Base-by-base conservation (phyloP, 64 coral and sea anemone species). In the Actinia equina region DNA sequence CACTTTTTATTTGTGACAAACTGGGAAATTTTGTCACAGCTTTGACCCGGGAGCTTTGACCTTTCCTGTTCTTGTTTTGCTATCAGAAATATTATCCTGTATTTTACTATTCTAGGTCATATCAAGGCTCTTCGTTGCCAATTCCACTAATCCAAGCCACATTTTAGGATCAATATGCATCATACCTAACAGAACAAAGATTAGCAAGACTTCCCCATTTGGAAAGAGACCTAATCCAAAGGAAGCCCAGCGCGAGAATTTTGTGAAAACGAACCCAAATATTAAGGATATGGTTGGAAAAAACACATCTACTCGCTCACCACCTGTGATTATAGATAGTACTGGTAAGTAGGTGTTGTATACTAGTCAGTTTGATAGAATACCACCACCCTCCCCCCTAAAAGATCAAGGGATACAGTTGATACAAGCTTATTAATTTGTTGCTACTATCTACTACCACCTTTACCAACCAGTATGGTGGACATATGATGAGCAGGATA, bases 141-240 rank as follows among this genome's bases (percentile, higher is more conserved):
- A 43, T 41, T 18, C 77, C 16, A 26, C 18, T 43, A 46, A 79
- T 79, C 42, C 27, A 5, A 17, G 16, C 41, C 22, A 44, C 7
- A 71, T 88, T 10, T 83, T 93, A 54, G 82, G 81, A 63, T 88
- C 91, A 17, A 74, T 93, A 87, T 92, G 80, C 27, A 54, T 96
- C 0, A 70, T 93, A 23, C 94, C 92, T 53, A 64, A 83, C 43
- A 83, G 94, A 88, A 87, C 88, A 20, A 96, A 96, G 57, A 87
- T 96, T 23, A 96, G 94, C 52, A 96, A 96, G 71, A 51, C 91
- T 19, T 96, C 94, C 25, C 94, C 94, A 2, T 96, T 96, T 88
- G 87, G 84, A 67, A 90, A 89, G 52, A 89, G 91, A 77, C 56
- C 71, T 10, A 93, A 91, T 81, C 94, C 88, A 77, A 93, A 87